Conservation (phyloP, 2,888 invertebrate genomes). For the Drosophila percnosoma region DNA sequence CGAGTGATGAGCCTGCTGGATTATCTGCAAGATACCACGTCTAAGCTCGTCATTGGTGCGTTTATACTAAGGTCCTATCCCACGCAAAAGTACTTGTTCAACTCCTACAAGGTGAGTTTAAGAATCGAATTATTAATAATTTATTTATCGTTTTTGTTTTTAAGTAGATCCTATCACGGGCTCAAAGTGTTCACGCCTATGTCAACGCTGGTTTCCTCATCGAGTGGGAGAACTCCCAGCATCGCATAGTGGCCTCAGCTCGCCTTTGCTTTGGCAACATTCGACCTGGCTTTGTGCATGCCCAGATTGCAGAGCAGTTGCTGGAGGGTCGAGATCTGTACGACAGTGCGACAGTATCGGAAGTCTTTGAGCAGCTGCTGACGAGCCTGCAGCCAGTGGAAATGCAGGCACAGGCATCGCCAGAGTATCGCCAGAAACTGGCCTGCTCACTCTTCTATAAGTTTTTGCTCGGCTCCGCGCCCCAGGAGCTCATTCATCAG, state of each 20-base stretch:
- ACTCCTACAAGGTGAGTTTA: conserved; percentile 88
- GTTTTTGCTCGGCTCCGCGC: conserved; percentile 87
- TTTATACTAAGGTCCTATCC: conserved; percentile 87
- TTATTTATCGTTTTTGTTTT: not conserved
- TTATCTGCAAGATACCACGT: conserved; percentile 88
- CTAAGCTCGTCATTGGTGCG: conserved; percentile 87
- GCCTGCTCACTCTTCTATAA: conserved; percentile 92
- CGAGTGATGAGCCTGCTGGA: conserved; percentile 85
- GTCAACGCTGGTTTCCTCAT: conserved; percentile 91
- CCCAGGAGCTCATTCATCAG: conserved; percentile 82
- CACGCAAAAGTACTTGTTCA: conserved; percentile 85
- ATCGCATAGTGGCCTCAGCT: conserved; percentile 78
- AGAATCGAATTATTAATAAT: not conserved
- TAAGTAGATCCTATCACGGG: conserved; percentile 89
- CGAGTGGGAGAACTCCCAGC: conserved; percentile 78
- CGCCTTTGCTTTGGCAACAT: conserved; percentile 89
- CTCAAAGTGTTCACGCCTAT: conserved; percentile 91
- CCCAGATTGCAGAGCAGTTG: conserved; percentile 86
- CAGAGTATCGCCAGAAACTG: conserved; percentile 89
- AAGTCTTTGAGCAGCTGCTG: conserved; percentile 86
- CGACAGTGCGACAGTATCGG: conserved; percentile 77
- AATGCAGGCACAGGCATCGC: conserved; percentile 88
- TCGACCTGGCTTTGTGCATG: conserved; percentile 86
- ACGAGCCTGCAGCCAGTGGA: conserved; percentile 88
- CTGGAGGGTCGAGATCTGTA: conserved; percentile 85